phyloP scores from a whole-genome alignment of 2,113 vertebrate genomes.

The Peucedramus taeniatus region DNA sequence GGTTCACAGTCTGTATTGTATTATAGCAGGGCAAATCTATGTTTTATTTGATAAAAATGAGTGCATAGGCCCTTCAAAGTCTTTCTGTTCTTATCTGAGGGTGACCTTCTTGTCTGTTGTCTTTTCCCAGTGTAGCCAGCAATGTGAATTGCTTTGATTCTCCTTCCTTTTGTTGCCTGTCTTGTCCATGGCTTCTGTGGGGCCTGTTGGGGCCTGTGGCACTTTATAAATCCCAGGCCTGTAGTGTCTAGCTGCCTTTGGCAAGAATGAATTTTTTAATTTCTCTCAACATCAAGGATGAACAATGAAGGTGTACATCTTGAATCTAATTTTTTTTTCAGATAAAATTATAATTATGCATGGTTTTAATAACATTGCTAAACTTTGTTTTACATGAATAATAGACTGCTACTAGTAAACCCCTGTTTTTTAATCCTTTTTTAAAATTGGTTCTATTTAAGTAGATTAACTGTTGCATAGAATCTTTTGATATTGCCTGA shows the following conservation, averaged over 20 bases:
- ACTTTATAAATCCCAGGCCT: not conserved
- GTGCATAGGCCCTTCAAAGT: not conserved
- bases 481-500: not conserved
- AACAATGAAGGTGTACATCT: not conserved
- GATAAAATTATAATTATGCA: not conserved
- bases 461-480: not conserved
- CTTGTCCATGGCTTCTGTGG: not conserved
- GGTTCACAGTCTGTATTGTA: not conserved
- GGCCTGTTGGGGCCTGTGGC: not conserved
- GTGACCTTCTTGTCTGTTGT: not conserved
- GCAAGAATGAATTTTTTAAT: not conserved
- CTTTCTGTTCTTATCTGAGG: not conserved
- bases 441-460: not conserved
- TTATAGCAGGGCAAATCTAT: not conserved
- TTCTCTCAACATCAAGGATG: not conserved
- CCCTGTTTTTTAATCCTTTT: rapidly evolving
- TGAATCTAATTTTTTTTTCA: not conserved
- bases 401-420: not conserved
- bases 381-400: not conserved
- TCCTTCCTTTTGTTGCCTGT: not conserved
- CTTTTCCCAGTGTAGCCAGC: not conserved
- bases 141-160: not conserved
- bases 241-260: not conserved
- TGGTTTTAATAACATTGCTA: not conserved
- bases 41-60: not conserved